Conservation (phyloP, 2,113 vertebrate genomes). For the Ophthalmolycus amberensis region DNA sequence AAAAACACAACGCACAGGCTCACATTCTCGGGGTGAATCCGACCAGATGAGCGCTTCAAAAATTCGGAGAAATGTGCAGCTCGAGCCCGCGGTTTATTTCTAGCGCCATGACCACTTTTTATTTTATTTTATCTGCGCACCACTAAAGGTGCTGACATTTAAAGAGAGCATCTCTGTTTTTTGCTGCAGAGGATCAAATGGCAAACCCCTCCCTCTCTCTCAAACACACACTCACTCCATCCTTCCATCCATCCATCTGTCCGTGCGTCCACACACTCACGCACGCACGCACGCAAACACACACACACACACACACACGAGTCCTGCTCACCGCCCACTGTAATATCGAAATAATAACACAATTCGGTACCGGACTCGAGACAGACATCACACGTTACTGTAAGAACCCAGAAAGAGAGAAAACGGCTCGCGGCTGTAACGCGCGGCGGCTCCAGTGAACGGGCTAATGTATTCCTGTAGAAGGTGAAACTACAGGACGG, state of each 20-base stretch:
- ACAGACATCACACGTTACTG: conserved; percentile 18
- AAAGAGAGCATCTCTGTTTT: conserved; percentile 84
- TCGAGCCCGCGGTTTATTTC: conserved; percentile 12
- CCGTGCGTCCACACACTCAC: background rate
- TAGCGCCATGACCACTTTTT: conserved; percentile 57
- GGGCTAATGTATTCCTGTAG: conserved; percentile 32
- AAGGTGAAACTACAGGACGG: conserved; percentile 72
- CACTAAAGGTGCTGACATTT: conserved; percentile 83
- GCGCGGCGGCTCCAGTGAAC: background rate
- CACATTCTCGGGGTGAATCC: conserved; percentile 24
- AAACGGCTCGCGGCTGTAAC: background rate
- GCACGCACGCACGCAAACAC: conserved; percentile 27
- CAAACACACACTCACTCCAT: conserved; percentile 38
- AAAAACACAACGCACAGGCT: conserved; percentile 27
- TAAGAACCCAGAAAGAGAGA: background rate
- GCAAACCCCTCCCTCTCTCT: conserved; percentile 75
- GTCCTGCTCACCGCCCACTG: conserved; percentile 83
- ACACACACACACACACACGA: conserved; percentile 57
- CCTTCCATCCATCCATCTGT: conserved; percentile 68
- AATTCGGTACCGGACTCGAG: conserved; percentile 78
- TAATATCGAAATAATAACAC: conserved; percentile 88
- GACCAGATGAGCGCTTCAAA: conserved; percentile 12
- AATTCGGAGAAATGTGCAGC: conserved; percentile 27
- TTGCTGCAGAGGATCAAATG: conserved; percentile 84
- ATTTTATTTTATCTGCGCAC: conserved; percentile 75